phyloP scores from a whole-genome alignment of 1,140 invertebrate species.

The Lordiphosa mommai region DNA sequence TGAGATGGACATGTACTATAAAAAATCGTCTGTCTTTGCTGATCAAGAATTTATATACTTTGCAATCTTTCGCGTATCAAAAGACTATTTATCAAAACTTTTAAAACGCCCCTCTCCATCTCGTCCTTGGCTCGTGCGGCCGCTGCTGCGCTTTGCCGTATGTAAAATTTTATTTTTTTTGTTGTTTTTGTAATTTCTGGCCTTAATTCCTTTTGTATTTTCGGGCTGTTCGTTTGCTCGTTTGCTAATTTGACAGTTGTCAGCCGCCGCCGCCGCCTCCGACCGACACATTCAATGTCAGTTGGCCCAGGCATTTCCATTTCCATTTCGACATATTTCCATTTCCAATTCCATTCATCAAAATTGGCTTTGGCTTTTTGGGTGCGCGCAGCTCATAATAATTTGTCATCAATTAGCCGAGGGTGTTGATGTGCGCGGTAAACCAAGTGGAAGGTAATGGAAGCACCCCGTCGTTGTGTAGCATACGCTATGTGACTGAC shows the following conservation, averaged over 20 bases:
- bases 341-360: conserved; percentile 62
- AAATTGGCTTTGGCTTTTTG: conserved; percentile 75
- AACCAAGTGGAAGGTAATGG: conserved; percentile 63
- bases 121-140: conserved; percentile 54
- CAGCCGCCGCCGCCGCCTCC: conserved; percentile 39
- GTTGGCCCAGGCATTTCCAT: conserved; percentile 13
- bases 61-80: too few relatives aligned
- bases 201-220: conserved; percentile 65
- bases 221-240: conserved; percentile 30
- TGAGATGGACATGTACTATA: too few relatives aligned
- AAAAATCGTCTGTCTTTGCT: too few relatives aligned
- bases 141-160: conserved; percentile 29
- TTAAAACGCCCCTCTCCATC: neutral
- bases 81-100: too few relatives aligned
- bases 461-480: conserved; percentile 55
- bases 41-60: too few relatives aligned
- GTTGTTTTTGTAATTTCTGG: conserved; percentile 54
- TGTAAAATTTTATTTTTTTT: too few relatives aligned
- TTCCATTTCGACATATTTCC: conserved; percentile 16
- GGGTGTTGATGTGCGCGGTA: conserved; percentile 77
- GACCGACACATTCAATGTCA: conserved; percentile 14
- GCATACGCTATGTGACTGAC: conserved; percentile 54
- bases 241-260: conserved; percentile 76
- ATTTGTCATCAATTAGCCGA: conserved; percentile 77
- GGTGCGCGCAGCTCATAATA: conserved; percentile 68